These are phyloP conservation scores for Periophthalmodon schlosseri DNA, from an alignment of 2,113 vertebrate genomes.

Conservation along the genomic window DNA sequence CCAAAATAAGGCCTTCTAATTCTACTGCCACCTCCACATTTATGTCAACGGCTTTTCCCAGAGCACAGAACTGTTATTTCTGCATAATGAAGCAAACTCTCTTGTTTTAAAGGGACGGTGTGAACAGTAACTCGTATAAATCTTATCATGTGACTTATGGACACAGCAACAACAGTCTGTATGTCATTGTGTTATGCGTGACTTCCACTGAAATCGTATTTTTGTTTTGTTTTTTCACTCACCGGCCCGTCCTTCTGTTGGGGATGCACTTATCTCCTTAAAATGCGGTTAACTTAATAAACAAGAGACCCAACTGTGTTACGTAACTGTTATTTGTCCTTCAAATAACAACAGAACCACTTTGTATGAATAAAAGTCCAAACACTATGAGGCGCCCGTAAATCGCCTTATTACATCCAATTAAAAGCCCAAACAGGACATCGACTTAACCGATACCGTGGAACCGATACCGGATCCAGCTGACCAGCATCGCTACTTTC, in stretches of 20 bases:
- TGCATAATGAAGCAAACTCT: conserved; percentile 24
- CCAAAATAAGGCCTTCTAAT: conserved; percentile 73
- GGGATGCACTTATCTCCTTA: no score
- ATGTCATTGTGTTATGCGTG: not conserved
- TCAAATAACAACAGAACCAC: no score
- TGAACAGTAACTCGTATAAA: conserved; percentile 41
- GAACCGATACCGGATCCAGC: no score
- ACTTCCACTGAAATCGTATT: not conserved
- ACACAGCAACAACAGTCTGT: not conserved
- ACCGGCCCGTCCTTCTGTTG: not conserved
- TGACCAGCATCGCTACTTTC: no score
- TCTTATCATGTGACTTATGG: conserved; percentile 39
- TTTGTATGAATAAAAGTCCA: no score
- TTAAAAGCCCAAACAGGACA: no score
- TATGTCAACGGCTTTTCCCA: conserved; percentile 62
- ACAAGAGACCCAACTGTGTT: no score
- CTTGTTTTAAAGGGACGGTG: conserved; percentile 24
- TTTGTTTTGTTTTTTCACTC: not conserved
- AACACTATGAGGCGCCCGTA: no score
- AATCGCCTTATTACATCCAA: no score
- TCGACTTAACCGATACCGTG: no score
- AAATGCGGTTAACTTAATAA: no score
- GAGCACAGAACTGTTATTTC: conserved; percentile 10
- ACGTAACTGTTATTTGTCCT: no score
- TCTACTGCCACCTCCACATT: conserved; percentile 63